phyloP scores from a whole-genome alignment of 2,113 vertebrate species.

The Zapus hudsonius region DNA sequence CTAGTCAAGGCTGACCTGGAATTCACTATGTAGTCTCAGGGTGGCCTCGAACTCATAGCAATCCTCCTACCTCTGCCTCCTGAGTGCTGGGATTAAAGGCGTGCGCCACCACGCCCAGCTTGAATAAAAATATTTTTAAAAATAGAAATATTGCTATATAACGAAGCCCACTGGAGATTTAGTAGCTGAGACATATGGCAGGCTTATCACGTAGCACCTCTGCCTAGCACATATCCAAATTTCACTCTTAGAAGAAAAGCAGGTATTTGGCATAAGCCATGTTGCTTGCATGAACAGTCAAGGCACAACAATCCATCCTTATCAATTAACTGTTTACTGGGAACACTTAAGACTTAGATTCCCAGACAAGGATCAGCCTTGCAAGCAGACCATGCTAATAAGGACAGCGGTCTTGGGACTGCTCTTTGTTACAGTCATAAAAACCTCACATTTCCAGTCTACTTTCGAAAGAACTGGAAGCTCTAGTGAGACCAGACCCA shows the following conservation, averaged over 20 bases:
- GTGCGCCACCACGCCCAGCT: too few relatives aligned
- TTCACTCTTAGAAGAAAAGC: conserved; percentile 14
- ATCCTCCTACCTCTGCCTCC: too few relatives aligned
- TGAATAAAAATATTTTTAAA: not conserved
- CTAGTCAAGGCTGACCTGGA: too few relatives aligned
- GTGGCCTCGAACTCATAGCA: too few relatives aligned
- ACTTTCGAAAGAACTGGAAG: not conserved
- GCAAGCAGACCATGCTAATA: not conserved
- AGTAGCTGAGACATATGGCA: not conserved
- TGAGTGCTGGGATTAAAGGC: too few relatives aligned
- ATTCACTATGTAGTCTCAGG: too few relatives aligned
- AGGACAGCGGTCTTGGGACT: not conserved
- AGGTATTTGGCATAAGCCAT: not conserved
- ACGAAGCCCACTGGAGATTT: not conserved
- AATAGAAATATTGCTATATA: not conserved
- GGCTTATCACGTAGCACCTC: not conserved
- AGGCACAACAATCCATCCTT: not conserved
- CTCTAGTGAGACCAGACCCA: not conserved
- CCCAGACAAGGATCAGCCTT: not conserved
- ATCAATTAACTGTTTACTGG: not conserved
- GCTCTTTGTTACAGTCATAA: not conserved
- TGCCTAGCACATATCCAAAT: not conserved
- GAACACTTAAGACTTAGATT: not conserved
- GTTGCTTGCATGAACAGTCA: not conserved
- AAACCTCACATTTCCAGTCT: not conserved